These are phyloP conservation scores for Nannobrachium achirus DNA, from an alignment of 2,113 vertebrate species.

Conservation along the genomic window DNA sequence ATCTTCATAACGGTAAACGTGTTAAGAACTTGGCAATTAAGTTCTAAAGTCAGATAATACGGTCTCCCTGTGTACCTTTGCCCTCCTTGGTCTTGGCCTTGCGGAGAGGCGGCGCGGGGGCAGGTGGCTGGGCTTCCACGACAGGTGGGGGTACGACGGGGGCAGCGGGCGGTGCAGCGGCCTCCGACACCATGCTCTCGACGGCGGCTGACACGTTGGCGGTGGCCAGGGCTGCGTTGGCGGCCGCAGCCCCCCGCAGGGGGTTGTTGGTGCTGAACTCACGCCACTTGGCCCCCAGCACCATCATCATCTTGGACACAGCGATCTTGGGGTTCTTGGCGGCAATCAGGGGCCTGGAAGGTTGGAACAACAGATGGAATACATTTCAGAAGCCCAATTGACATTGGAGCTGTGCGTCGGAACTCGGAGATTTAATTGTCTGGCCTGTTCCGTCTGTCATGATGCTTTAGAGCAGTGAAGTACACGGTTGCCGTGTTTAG, in stretches of 20 bases:
- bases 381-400: too few species aligned
- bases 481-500: too few species aligned
- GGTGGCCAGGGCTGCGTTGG: constrained; percentile 91
- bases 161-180: constrained; percentile 49
- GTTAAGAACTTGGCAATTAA: too few species aligned
- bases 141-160: background rate
- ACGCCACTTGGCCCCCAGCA: constrained; percentile 95
- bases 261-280: constrained; percentile 99
- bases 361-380: background rate
- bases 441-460: too few species aligned
- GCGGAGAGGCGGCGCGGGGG: constrained; percentile 86
- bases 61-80: constrained; percentile 91
- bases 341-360: constrained; percentile 91
- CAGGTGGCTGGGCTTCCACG: constrained; percentile 71
- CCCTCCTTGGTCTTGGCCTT: constrained; percentile 99
- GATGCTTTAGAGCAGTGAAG: too few species aligned
- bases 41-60: too few species aligned
- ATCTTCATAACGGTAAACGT: too few species aligned
- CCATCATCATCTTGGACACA: constrained; percentile 99
- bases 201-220: constrained; percentile 92
- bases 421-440: too few species aligned
- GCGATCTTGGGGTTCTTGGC: constrained; percentile 99
- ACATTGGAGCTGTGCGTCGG: too few species aligned
- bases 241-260: constrained; percentile 92
- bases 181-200: constrained; percentile 89